Conservation (phyloP, 2,797 vertebrate species). For the Sebastes melanostomus region DNA sequence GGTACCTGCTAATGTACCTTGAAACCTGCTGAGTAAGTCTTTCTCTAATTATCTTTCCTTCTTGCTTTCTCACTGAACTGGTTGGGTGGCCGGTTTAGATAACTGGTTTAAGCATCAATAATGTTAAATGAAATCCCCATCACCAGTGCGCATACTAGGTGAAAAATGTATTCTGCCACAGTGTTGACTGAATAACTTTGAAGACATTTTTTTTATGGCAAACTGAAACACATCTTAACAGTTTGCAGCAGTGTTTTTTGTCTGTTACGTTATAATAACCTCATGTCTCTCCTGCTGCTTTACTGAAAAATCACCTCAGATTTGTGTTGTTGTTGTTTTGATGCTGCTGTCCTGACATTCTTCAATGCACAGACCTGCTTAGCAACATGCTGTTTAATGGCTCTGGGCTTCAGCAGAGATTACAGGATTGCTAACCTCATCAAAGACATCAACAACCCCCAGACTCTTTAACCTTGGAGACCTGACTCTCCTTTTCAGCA, state of each 20-base stretch:
- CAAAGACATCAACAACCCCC: conserved; percentile 67
- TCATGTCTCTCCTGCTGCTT: not conserved
- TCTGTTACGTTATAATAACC: not conserved
- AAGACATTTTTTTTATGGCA: not conserved
- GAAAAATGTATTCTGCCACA: too few relatives aligned
- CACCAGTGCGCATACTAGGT: too few relatives aligned
- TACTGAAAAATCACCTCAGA: not conserved
- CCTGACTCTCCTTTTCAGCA: conserved; percentile 65
- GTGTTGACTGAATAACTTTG: not conserved
- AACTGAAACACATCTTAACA: not conserved
- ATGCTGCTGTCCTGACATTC: conserved; percentile 27
- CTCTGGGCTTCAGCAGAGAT: conserved; percentile 56
- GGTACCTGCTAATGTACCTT: not conserved
- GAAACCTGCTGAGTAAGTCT: not conserved
- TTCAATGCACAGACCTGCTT: conserved; percentile 41
- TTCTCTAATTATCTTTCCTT: not conserved
- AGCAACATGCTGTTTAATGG: conserved; percentile 65
- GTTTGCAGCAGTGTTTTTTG: not conserved
- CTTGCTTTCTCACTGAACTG: not conserved
- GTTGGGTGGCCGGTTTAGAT: not conserved
- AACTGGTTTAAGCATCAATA: not conserved
- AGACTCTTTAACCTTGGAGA: conserved; percentile 72
- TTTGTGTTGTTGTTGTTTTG: conserved; percentile 21
- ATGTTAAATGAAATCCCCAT: too few relatives aligned
- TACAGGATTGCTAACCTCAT: conserved; percentile 69